Conservation (phyloP, 2,888 invertebrate genomes). For the Chrysotoxum bicinctum region DNA sequence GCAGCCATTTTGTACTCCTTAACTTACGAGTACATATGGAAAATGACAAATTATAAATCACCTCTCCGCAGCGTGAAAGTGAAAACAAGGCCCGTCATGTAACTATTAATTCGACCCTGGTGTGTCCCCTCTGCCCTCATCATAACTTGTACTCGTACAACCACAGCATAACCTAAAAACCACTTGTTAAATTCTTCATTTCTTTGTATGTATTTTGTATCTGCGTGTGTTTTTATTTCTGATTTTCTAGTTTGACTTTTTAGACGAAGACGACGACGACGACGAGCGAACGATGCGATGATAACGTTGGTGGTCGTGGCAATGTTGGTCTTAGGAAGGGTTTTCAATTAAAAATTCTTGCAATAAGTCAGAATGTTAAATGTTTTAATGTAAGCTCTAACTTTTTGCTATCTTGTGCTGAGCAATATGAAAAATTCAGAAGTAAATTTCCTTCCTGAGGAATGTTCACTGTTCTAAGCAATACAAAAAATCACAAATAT, state of each 20-base stretch:
- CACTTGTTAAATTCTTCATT: constrained; percentile 71
- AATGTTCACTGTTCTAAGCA: background rate
- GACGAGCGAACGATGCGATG: background rate
- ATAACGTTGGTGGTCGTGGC: background rate
- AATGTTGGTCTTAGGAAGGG: constrained; percentile 38
- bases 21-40: too few species aligned
- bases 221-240: constrained; percentile 12
- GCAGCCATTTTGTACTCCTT: too few species aligned
- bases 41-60: too few species aligned
- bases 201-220: background rate
- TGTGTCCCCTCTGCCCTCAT: background rate
- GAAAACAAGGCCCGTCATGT: background rate
- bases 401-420: background rate
- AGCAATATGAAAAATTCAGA: background rate
- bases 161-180: constrained; percentile 51
- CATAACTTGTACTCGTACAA: background rate
- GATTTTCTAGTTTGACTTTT: constrained; percentile 7
- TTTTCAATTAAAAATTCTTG: constrained; percentile 72
- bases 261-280: background rate
- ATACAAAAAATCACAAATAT: background rate
- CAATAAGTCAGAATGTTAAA: constrained; percentile 72
- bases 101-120: background rate
- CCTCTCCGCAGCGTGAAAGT: background rate
- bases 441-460: background rate
- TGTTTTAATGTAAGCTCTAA: constrained; percentile 56